Evolutionary conservation across 2,888 invertebrate genomes (phyloP).

Genomic region (Lepas anatifera): DNA sequence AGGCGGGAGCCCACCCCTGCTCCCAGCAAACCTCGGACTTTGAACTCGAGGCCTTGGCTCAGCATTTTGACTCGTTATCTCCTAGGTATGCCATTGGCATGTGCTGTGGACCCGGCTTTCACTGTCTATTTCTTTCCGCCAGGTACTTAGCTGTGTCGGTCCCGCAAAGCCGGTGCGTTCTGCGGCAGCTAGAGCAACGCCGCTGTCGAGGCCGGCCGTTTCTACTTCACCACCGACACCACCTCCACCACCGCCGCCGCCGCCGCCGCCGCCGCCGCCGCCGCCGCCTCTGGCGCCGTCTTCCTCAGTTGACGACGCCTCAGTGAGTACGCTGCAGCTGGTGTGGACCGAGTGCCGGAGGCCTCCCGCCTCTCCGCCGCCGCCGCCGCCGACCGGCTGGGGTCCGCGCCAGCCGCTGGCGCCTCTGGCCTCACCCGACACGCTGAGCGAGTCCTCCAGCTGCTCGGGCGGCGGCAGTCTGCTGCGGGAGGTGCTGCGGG

Average conservation of each 20-base stretch:
- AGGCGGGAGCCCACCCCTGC: too few relatives aligned
- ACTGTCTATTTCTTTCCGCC: neutral
- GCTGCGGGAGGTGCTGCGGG: constrained; percentile 17
- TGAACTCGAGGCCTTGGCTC: too few relatives aligned
- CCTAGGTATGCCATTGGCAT: neutral
- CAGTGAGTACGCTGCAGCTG: constrained; percentile 24
- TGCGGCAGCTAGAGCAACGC: neutral
- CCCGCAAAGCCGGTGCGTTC: neutral
- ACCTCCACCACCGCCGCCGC: constrained; percentile 33
- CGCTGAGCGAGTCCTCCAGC: constrained; percentile 66
- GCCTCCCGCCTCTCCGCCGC: too few relatives aligned
- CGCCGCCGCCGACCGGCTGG: neutral
- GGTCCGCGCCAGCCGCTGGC: constrained; percentile 40
- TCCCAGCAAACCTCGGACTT: too few relatives aligned
- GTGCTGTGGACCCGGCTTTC: neutral
- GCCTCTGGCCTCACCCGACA: constrained; percentile 69
- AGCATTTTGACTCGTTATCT: too few relatives aligned
- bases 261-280: constrained; percentile 28
- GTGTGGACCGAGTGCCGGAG: constrained; percentile 36
- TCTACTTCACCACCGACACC: constrained; percentile 25
- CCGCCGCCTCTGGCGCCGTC: constrained; percentile 42
- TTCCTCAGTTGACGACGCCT: constrained; percentile 26
- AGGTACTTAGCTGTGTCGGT: neutral
- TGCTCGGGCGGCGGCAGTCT: constrained; percentile 46
- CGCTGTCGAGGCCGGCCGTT: neutral